Evolutionary conservation across 2,113 vertebrate species (phyloP).

Genomic region (Bujurquina vittata): DNA sequence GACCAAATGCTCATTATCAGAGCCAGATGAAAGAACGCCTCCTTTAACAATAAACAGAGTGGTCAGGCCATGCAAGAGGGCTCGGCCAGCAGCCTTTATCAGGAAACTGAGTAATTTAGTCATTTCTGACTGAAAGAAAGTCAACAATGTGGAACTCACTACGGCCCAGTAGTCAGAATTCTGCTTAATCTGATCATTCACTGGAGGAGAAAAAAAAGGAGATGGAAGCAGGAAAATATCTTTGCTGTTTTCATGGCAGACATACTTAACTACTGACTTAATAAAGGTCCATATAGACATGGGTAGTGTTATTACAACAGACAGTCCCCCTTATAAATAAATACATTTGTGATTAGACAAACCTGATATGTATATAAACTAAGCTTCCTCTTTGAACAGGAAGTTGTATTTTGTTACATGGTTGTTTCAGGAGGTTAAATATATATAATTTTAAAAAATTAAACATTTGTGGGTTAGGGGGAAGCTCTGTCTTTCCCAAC

Average conservation of each 20-base stretch:
- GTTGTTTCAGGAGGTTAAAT: too few relatives aligned
- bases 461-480: too few relatives aligned
- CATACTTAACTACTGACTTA: constrained; percentile 21
- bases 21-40: constrained; percentile 12
- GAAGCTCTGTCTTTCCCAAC: too few relatives aligned
- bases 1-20: constrained; percentile 28
- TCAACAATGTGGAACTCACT: constrained; percentile 26
- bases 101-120: constrained; percentile 36
- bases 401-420: too few relatives aligned
- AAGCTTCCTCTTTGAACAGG: too few relatives aligned
- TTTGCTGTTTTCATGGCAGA: constrained; percentile 27
- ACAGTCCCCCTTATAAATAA: background rate
- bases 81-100: constrained; percentile 29
- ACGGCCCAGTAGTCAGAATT: constrained; percentile 34
- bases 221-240: constrained; percentile 33
- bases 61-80: constrained; percentile 22
- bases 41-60: constrained; percentile 28
- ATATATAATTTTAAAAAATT: too few relatives aligned
- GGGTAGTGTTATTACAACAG: background rate
- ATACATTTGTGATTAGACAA: too few relatives aligned
- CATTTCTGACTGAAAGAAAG: constrained; percentile 29
- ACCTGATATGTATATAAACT: too few relatives aligned
- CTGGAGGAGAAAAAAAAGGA: constrained; percentile 50
- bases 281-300: constrained; percentile 25
- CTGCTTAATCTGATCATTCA: constrained; percentile 59